These are phyloP conservation scores for Climacteris rufus DNA, from an alignment of 2,113 vertebrate species.

Conservation along the genomic window DNA sequence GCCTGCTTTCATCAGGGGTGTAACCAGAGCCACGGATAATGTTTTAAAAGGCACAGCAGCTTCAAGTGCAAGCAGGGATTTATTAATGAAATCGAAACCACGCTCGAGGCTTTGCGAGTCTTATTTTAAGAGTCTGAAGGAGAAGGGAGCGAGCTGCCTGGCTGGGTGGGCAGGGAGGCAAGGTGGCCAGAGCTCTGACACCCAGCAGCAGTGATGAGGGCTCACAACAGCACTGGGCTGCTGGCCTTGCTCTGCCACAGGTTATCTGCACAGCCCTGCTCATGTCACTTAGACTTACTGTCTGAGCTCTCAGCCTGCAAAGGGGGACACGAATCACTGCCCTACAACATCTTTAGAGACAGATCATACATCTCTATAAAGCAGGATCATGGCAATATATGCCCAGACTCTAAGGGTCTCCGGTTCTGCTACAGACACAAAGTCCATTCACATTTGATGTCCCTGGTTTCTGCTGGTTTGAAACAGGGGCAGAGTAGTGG, in stretches of 20 bases:
- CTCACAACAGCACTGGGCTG: neutral
- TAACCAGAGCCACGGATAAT: slow-evolving; percentile 56
- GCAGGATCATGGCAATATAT: neutral
- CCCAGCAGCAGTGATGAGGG: neutral
- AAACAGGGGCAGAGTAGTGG: neutral
- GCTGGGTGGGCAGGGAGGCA: neutral
- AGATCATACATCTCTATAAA: neutral
- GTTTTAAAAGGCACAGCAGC: slow-evolving; percentile 62
- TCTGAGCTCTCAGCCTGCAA: neutral
- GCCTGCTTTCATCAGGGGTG: slow-evolving; percentile 60
- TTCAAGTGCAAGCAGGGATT: slow-evolving; percentile 58
- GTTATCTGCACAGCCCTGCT: neutral
- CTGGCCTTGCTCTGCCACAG: accelerated
- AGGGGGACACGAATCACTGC: neutral
- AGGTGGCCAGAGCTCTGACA: neutral
- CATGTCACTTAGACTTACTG: accelerated
- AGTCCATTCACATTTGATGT: neutral
- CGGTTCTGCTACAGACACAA: neutral
- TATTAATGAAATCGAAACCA: slow-evolving; percentile 65
- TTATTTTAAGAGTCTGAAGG: slow-evolving; percentile 58
- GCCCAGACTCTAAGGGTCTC: neutral
- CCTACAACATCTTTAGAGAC: neutral
- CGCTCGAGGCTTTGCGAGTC: neutral
- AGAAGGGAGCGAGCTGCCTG: neutral
- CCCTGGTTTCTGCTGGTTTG: neutral